Evolutionary conservation across 2,113 vertebrate species (phyloP).

Genomic region (Bubo scandiacus): DNA sequence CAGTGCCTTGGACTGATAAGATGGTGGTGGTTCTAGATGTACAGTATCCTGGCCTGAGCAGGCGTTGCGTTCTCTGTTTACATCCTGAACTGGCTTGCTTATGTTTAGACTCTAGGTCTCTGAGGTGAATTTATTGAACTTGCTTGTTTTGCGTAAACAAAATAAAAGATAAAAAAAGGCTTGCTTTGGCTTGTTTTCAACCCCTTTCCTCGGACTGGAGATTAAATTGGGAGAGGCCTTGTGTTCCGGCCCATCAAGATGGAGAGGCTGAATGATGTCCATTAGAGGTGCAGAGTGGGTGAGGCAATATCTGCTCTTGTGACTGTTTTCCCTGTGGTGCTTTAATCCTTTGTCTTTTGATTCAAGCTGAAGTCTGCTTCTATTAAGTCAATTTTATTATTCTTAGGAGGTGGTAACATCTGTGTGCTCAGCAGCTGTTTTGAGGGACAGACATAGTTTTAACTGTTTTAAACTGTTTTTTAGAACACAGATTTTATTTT

Average conservation of each 20-base stretch:
- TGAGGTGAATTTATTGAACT: not conserved
- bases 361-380: not conserved
- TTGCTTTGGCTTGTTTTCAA: not conserved
- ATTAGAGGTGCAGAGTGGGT: not conserved
- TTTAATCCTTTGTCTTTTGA: not conserved
- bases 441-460: not conserved
- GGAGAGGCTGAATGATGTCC: not conserved
- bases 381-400: not conserved
- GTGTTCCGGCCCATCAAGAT: not conserved
- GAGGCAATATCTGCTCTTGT: not conserved
- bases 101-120: not conserved
- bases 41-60: not conserved
- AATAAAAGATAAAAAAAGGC: not conserved
- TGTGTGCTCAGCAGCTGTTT: not conserved
- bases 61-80: not conserved
- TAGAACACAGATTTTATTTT: not conserved
- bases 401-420: not conserved
- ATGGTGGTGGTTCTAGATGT: not conserved
- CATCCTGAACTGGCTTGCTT: not conserved
- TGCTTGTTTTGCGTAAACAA: not conserved
- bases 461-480: not conserved
- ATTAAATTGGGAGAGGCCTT: not conserved
- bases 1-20: not conserved
- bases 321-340: not conserved
- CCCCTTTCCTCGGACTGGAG: not conserved